Base-by-base conservation (phyloP, 2,888 invertebrate species). In the Caenorhabditis afra region DNA sequence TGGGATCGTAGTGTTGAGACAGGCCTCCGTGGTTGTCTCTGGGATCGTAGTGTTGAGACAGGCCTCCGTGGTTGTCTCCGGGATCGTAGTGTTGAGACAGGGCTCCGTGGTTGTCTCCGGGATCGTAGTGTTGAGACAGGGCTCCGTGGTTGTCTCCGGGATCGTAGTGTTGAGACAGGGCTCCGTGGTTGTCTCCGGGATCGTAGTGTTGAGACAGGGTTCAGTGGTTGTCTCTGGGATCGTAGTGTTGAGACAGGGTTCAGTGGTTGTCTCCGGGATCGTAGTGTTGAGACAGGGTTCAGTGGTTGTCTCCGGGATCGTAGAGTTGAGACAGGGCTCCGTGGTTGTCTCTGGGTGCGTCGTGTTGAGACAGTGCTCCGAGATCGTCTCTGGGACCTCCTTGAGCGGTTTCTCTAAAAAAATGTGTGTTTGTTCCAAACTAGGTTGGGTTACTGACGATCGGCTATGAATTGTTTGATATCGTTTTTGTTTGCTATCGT, bases 241-340 rank as follows among this genome's bases (percentile, higher is more conserved):
- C 7, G 29, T 29, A 3, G 29, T 5, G 29, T 29, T 29, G 29
- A 29, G 7, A 29, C 29, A 29, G 7, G 29, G 29, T 7, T 29
- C 29, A 3, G 29, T 5, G 7, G 29, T 29, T 5, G 29, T 14
- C 14, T 22, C 37, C 10, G 18, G 4, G 8, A 29, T 29, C n/a
- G 45, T 59, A 16, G 59, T 35, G 35, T 53, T 53, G 3, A 35
- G 14, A 10, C 16, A 39, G 12, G 37, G 39, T 3, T 37, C 20
- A 3, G 47, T 47, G 1, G 47, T 16, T 14, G 47, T 47, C n/a
- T n/a, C n/a, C n/a, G n/a, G n/a, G n/a, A n/a, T n/a, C n/a, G n/a
- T 59, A 16, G 59, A 53, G 53, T 53, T 53, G 1, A 35, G n/a
- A 10, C 16, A 39, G 20, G 37, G 39, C 14, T 37, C 20, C 47